Conservation (phyloP, 2,888 invertebrate genomes). For the Agrochola lota region DNA sequence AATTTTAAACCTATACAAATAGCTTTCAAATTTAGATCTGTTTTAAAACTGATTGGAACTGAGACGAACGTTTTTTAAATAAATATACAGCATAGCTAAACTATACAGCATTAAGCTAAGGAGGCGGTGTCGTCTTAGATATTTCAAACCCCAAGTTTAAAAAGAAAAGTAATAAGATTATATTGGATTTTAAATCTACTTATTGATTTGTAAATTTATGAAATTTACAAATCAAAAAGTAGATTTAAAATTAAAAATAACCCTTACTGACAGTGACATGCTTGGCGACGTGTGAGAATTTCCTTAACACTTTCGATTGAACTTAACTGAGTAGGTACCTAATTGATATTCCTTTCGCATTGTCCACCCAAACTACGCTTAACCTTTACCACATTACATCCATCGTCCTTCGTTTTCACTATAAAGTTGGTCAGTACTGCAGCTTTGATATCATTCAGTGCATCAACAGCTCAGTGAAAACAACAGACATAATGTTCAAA, state of each 20-base stretch:
- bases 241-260: neutral
- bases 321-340: constrained; percentile 14
- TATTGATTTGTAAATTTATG: too few relatives aligned
- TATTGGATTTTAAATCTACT: too few relatives aligned
- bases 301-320: constrained; percentile 32
- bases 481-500: constrained; percentile 74
- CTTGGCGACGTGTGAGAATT: constrained; percentile 1
- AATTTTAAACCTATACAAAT: too few relatives aligned
- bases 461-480: constrained; percentile 55
- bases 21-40: too few relatives aligned
- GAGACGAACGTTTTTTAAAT: too few relatives aligned
- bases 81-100: neutral
- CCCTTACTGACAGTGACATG: neutral
- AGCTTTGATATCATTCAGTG: constrained; percentile 64
- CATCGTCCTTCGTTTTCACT: constrained; percentile 53
- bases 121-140: neutral
- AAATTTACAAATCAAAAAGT: too few relatives aligned
- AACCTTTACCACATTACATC: constrained; percentile 39
- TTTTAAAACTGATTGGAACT: too few relatives aligned
- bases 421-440: constrained; percentile 43
- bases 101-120: neutral
- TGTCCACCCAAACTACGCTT: constrained; percentile 30
- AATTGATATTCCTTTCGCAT: constrained; percentile 43
- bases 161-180: neutral
- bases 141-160: neutral